These are phyloP conservation scores for Hylomyscus alleni DNA, from an alignment of 2,797 vertebrate genomes.

Conservation along the genomic window DNA sequence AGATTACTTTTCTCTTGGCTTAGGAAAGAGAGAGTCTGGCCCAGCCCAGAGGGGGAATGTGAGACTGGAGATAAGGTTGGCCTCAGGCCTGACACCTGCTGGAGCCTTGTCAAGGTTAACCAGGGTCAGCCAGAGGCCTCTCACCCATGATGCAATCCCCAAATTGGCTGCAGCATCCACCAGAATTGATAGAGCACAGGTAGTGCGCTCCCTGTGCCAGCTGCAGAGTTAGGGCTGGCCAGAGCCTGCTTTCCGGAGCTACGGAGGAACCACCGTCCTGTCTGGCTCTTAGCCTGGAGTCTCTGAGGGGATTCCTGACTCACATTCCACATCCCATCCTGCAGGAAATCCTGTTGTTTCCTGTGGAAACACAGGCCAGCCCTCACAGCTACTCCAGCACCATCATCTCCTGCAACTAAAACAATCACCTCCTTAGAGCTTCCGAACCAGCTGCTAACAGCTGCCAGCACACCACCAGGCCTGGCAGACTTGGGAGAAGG, in stretches of 20 bases:
- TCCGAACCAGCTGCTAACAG: not conserved
- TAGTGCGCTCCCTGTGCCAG: fast-evolving
- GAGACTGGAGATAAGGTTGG: not conserved
- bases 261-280: not conserved
- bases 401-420: not conserved
- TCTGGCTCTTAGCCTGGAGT: not conserved
- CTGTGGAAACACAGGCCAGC: not conserved
- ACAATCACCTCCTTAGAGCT: not conserved
- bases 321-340: not conserved
- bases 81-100: not conserved
- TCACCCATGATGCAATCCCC: not conserved
- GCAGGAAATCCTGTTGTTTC: not conserved
- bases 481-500: too few species aligned
- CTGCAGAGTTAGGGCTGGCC: not conserved
- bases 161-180: not conserved
- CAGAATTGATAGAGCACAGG: not conserved
- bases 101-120: not conserved
- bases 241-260: not conserved
- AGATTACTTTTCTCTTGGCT: not conserved
- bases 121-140: not conserved
- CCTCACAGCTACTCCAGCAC: fast-evolving
- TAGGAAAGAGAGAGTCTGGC: not conserved
- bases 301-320: not conserved
- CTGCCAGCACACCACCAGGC: not conserved
- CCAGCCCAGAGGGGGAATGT: not conserved